Conservation (phyloP, 35 echinoderm and acorn worm species). For the Diadema setosum region DNA sequence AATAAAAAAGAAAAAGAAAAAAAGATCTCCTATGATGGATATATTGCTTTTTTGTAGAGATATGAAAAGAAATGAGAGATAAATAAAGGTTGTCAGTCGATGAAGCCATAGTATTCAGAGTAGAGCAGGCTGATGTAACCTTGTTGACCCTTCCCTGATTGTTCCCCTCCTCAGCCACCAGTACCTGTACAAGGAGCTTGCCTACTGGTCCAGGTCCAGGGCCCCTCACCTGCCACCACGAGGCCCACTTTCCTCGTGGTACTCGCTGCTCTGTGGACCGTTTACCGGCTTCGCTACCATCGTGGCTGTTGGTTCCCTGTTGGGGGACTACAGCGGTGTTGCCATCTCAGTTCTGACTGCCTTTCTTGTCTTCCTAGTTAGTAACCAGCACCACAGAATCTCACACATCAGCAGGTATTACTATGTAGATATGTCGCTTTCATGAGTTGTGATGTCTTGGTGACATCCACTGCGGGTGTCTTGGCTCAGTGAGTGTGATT, state of each 20-base stretch:
- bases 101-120: too few relatives aligned
- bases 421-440: too few relatives aligned
- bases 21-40: too few relatives aligned
- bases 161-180: conserved; percentile 49
- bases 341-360: conserved; percentile 3
- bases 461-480: too few relatives aligned
- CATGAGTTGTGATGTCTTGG: too few relatives aligned
- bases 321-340: conserved; percentile 19
- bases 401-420: conserved; percentile 77
- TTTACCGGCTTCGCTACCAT: conserved; percentile 27
- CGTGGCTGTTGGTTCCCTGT: not conserved
- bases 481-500: too few relatives aligned
- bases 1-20: too few relatives aligned
- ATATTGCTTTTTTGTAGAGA: too few relatives aligned
- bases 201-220: conserved; percentile 24
- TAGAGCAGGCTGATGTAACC: too few relatives aligned
- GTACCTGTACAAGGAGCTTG: conserved; percentile 56
- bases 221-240: conserved; percentile 44
- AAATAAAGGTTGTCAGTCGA: too few relatives aligned
- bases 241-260: conserved; percentile 83
- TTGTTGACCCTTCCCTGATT: not conserved
- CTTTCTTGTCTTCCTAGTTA: conserved; percentile 21
- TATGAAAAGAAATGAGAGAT: too few relatives aligned
- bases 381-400: conserved; percentile 55
- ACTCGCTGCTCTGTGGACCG: conserved; percentile 67